A percentile compares a stretch with the other conserved stretches of the same genome.
These are phyloP conservation scores for Botrylloides violaceus DNA, from an alignment of 23 tunicate species.

Conservation along the genomic window DNA sequence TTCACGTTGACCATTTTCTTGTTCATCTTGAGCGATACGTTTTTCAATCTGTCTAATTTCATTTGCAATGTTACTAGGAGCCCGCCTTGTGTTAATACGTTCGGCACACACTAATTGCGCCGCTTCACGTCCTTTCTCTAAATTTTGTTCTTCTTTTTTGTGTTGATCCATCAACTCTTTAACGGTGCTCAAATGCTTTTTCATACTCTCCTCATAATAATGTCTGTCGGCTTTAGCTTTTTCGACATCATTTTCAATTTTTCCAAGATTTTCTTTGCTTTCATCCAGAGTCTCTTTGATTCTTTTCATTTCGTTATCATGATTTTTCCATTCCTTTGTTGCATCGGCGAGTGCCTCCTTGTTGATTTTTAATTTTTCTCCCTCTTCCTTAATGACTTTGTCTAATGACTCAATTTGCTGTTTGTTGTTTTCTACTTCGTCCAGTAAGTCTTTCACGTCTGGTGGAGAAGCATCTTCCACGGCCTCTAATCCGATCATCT, in stretches of 20 bases:
- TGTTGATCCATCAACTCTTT: conserved; percentile 14
- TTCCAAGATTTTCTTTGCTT: conserved; percentile 35
- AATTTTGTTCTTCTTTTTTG: conserved; percentile 1
- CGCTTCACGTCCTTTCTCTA: conserved; percentile 28
- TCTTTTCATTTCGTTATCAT: conserved; percentile 18
- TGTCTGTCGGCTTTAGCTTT: conserved; percentile 59
- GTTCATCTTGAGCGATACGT: conserved; percentile 53
- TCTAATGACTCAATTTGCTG: conserved; percentile 52
- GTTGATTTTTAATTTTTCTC: conserved; percentile 7
- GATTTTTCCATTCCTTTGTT: conserved; percentile 1
- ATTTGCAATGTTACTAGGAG: conserved; percentile 67
- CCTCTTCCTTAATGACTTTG: conserved; percentile 23
- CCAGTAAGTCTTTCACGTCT: conserved; percentile 61
- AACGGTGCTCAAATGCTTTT: conserved; percentile 36
- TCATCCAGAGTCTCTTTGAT: conserved; percentile 43
- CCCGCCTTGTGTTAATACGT: conserved; percentile 45
- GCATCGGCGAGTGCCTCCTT: neutral
- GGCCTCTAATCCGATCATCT: conserved; percentile 40
- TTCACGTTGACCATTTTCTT: conserved; percentile 70
- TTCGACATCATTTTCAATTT: conserved; percentile 42
- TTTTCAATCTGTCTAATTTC: conserved; percentile 56
- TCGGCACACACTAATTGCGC: conserved; percentile 47
- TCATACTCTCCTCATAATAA: conserved; percentile 53
- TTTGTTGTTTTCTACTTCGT: conserved; percentile 60
- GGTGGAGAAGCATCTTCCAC: conserved; percentile 56